These are phyloP conservation scores for Cydia fagiglandana DNA, from an alignment of 1,140 invertebrate genomes.

Conservation along the genomic window DNA sequence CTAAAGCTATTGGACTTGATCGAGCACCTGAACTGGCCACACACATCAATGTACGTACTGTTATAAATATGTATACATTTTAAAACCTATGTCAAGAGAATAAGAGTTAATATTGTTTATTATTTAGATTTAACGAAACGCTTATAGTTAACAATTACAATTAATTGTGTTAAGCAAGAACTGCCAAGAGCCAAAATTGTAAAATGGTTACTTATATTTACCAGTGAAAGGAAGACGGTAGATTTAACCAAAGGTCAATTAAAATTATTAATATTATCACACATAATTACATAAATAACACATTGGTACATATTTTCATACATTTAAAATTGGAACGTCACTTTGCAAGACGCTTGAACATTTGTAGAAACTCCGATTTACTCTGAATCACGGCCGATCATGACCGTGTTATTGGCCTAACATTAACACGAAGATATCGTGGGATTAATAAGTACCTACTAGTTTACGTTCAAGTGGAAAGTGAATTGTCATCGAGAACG, in stretches of 20 bases:
- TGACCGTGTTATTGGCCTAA: not conserved
- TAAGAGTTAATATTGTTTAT: not conserved
- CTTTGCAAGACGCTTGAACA: not conserved
- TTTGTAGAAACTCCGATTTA: constrained; percentile 12
- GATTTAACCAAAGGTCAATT: constrained; percentile 10
- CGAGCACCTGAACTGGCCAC: constrained; percentile 14
- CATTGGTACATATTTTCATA: no score
- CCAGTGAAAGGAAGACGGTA: not conserved
- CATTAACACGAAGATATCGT: constrained; percentile 9
- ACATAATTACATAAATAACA: no score
- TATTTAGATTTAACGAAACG: not conserved
- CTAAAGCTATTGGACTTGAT: constrained; percentile 26
- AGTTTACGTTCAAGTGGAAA: not conserved
- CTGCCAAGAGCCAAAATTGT: constrained; percentile 15
- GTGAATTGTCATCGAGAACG: constrained; percentile 1
- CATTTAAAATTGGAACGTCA: no score
- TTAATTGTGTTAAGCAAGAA: constrained; percentile 23
- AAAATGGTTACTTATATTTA: constrained; percentile 3
- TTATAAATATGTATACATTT: not conserved
- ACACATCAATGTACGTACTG: not conserved
- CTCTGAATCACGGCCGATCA: not conserved
- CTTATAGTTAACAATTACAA: constrained; percentile 10
- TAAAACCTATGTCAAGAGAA: not conserved
- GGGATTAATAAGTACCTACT: not conserved
- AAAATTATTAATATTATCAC: not conserved